Conservation (phyloP, 2,113 vertebrate species). For the Nematolebias whitei region DNA sequence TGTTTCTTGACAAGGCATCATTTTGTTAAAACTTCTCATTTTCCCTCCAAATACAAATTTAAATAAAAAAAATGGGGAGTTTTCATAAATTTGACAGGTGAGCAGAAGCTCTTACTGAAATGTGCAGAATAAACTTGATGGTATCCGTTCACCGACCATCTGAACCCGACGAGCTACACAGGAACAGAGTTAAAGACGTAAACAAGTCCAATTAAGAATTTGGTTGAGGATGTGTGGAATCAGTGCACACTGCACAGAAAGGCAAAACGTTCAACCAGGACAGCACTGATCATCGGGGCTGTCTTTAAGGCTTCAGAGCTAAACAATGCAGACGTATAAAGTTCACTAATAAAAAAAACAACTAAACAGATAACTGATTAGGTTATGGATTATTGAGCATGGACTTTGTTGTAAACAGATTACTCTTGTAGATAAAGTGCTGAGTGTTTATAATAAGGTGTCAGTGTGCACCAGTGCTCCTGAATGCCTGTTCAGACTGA, state of each 20-base stretch:
- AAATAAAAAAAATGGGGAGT: too few species aligned
- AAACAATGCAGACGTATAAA: slow-evolving; percentile 11
- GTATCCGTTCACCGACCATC: too few species aligned
- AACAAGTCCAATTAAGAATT: too few species aligned
- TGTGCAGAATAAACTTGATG: too few species aligned
- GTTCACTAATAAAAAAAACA: slow-evolving; percentile 17
- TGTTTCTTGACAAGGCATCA: neutral
- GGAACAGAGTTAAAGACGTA: too few species aligned
- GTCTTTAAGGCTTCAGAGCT: slow-evolving; percentile 40
- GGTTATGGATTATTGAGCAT: too few species aligned
- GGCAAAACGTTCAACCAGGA: neutral
- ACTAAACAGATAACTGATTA: neutral
- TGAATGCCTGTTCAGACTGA: slow-evolving; percentile 31
- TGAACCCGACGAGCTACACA: too few species aligned
- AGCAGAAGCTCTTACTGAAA: too few species aligned
- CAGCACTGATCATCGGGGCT: neutral
- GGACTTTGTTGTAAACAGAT: too few species aligned
- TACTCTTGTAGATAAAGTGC: slow-evolving; percentile 60
- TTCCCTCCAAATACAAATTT: too few species aligned
- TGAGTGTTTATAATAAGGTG: slow-evolving; percentile 64
- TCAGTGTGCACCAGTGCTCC: slow-evolving; percentile 48
- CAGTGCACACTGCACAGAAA: neutral
- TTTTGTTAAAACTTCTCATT: neutral
- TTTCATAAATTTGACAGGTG: too few species aligned
- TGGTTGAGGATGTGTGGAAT: neutral